A percentile compares a stretch with the other conserved stretches of the same genome.
Evolutionary conservation across 2,797 vertebrate genomes (phyloP).

Genomic region (Sebastes glaucus): DNA sequence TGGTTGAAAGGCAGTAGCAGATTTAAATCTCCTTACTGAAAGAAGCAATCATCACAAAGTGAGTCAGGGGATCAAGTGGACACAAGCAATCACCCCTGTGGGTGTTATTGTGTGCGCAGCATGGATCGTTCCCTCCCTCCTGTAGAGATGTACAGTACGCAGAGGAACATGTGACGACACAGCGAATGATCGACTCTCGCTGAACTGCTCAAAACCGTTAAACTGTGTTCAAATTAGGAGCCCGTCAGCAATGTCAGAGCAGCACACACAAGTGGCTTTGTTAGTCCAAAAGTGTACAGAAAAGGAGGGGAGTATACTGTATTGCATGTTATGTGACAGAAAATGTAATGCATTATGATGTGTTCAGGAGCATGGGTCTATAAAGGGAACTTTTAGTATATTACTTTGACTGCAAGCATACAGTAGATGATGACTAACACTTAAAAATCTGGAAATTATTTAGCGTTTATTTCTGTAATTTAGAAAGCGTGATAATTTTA

Average conservation of each 20-base stretch:
- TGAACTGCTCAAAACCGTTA: slow-evolving; percentile 8
- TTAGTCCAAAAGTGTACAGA: neutral
- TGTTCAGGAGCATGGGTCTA: neutral
- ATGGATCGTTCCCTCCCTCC: slow-evolving; percentile 13
- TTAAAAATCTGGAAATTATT: too few relatives aligned
- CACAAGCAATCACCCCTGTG: slow-evolving; percentile 46
- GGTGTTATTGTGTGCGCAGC: slow-evolving; percentile 33
- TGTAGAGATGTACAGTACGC: slow-evolving; percentile 11
- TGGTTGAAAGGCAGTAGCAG: slow-evolving; percentile 50
- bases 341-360: neutral
- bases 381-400: neutral
- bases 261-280: neutral
- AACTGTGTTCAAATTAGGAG: neutral
- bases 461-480: too few relatives aligned
- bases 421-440: too few relatives aligned
- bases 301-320: neutral
- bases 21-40: slow-evolving; percentile 75
- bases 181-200: neutral
- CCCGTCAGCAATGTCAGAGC: neutral
- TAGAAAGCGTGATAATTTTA: too few relatives aligned
- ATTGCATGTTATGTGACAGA: neutral
- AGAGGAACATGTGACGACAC: slow-evolving; percentile 15
- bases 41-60: slow-evolving; percentile 76
- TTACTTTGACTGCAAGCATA: too few relatives aligned
- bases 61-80: slow-evolving; percentile 68